Percentiles rank a stretch among this genome's conserved stretches.
Conservation (phyloP, 2,888 invertebrate species). For the Morpho deidamia region DNA sequence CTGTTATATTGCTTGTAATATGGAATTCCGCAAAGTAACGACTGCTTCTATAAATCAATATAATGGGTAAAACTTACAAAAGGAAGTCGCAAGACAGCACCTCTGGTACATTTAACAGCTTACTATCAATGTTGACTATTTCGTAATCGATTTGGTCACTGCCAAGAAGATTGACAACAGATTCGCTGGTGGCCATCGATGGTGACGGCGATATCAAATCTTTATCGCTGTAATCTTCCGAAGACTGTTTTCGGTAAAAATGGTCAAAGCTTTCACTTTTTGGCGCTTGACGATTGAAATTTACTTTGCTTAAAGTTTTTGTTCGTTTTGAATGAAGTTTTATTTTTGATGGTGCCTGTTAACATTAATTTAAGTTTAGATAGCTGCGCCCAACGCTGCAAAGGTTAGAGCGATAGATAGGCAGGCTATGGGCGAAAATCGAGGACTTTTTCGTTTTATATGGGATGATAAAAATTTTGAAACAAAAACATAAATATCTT, state of each 20-base stretch:
- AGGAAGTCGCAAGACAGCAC: conserved; percentile 29
- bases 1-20: no score
- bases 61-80: conserved; percentile 32
- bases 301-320: conserved; percentile 38
- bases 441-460: no score
- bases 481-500: no score
- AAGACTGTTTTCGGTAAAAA: conserved; percentile 30
- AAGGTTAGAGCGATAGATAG: no score
- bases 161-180: conserved; percentile 40
- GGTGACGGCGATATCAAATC: conserved; percentile 26
- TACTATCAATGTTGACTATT: conserved; percentile 60
- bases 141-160: conserved; percentile 67
- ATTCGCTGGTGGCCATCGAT: conserved; percentile 29
- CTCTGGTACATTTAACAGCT: conserved; percentile 39
- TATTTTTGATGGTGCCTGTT: conserved; percentile 24
- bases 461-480: no score
- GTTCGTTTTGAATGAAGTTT: conserved; percentile 14
- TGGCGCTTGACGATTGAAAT: conserved; percentile 34
- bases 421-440: no score
- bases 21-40: no score
- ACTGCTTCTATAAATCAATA: no score
- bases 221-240: conserved; percentile 45
- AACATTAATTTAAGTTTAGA: neutral
- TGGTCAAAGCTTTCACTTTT: conserved; percentile 33
- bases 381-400: no score